Percentiles rank a stretch among this genome's conserved stretches.
These are phyloP conservation scores for Mobula hypostoma DNA, from an alignment of 2,113 vertebrate species.

Conservation along the genomic window DNA sequence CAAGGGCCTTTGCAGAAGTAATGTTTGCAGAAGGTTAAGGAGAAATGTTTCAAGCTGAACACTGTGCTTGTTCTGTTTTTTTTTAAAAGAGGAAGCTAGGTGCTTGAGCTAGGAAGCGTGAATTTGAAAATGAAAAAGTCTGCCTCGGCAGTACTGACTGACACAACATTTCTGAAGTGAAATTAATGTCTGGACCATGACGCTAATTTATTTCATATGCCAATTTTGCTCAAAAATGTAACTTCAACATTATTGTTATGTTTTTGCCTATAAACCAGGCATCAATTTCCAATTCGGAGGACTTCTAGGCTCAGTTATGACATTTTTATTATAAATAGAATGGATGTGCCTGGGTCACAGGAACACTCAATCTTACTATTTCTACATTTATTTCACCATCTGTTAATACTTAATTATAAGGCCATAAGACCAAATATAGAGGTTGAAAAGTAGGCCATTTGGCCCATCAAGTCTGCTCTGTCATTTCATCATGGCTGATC, in stretches of 20 bases:
- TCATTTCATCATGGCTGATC: too few species aligned
- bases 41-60: not conserved
- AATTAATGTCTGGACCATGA: not conserved
- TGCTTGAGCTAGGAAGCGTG: constrained; percentile 7
- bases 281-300: not conserved
- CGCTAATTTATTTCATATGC: not conserved
- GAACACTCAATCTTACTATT: not conserved
- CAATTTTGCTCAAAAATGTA: not conserved
- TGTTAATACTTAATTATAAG: too few species aligned
- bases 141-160: not conserved
- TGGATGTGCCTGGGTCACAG: not conserved
- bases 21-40: not conserved
- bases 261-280: not conserved
- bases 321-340: not conserved
- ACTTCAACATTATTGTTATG: constrained; percentile 7
- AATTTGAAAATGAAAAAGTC: not conserved
- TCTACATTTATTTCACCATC: not conserved
- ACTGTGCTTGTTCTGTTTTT: not conserved
- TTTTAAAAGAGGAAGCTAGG: not conserved
- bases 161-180: constrained; percentile 2
- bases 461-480: too few species aligned
- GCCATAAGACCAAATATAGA: too few species aligned
- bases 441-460: too few species aligned
- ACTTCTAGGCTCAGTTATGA: not conserved
- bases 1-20: not conserved